These are phyloP conservation scores for Electrophaes corylata DNA, from an alignment of 2,888 invertebrate species.

Conservation along the genomic window DNA sequence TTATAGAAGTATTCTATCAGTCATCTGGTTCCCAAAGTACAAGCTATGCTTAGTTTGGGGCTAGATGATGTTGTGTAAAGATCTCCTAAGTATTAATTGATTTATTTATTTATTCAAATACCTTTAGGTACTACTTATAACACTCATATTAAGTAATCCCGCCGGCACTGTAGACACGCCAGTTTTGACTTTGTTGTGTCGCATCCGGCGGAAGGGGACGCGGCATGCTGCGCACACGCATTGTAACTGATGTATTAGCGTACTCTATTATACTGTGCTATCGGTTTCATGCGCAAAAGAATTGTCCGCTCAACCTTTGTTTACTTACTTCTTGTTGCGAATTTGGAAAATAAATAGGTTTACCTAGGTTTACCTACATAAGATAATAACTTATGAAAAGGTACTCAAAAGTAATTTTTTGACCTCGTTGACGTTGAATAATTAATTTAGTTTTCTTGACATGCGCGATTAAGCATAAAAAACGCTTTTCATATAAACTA, in stretches of 20 bases:
- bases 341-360: not conserved
- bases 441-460: too few species aligned
- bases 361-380: slow-evolving; percentile 2
- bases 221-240: slow-evolving; percentile 30
- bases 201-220: slow-evolving; percentile 38
- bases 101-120: too few species aligned
- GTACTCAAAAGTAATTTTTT: not conserved
- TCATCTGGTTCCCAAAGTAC: too few species aligned
- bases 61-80: too few species aligned
- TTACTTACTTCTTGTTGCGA: not conserved
- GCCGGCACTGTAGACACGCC: slow-evolving; percentile 44
- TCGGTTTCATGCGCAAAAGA: slow-evolving; percentile 5
- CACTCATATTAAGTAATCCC: slow-evolving; percentile 20
- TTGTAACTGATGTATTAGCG: slow-evolving; percentile 25
- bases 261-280: slow-evolving; percentile 6
- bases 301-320: slow-evolving; percentile 7
- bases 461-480: too few species aligned
- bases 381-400: not conserved
- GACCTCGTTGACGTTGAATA: too few species aligned
- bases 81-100: too few species aligned
- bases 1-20: too few species aligned
- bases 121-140: too few species aligned
- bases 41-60: too few species aligned
- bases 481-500: too few species aligned
- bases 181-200: slow-evolving; percentile 22